These are phyloP conservation scores for Myripristis jacobus DNA, from an alignment of 2,797 vertebrate genomes.

Conservation along the genomic window DNA sequence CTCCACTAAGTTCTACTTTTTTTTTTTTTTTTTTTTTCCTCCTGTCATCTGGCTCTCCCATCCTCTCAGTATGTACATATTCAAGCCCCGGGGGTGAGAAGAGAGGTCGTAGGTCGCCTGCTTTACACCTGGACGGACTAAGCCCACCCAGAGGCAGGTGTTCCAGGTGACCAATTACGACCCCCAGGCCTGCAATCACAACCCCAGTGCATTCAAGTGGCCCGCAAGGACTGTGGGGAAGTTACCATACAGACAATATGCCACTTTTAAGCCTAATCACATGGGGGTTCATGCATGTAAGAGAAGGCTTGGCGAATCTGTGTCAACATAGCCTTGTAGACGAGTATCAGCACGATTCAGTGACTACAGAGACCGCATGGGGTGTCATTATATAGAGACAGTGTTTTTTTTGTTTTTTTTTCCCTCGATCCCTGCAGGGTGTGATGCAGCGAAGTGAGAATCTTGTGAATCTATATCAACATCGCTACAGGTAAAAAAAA, in stretches of 20 bases:
- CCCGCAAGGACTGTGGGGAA: neutral
- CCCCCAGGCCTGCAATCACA: slow-evolving; percentile 30
- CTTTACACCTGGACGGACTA: slow-evolving; percentile 53
- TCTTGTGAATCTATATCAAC: slow-evolving; percentile 38
- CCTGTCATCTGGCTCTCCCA: neutral
- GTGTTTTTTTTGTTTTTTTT: slow-evolving; percentile 35
- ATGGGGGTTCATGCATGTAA: slow-evolving; percentile 1
- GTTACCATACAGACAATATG: slow-evolving; percentile 23
- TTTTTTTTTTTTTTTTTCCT: no score
- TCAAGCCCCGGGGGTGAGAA: slow-evolving; percentile 28
- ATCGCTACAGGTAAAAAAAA: slow-evolving; percentile 61
- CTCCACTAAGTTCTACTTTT: slow-evolving; percentile 8
- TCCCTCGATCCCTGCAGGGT: slow-evolving; percentile 6
- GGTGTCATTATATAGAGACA: slow-evolving; percentile 38
- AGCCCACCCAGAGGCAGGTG: slow-evolving; percentile 55
- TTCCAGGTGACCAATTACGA: slow-evolving; percentile 44
- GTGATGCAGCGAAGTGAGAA: slow-evolving; percentile 41
- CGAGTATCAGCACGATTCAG: neutral
- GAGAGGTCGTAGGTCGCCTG: slow-evolving; percentile 39
- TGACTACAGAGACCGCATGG: slow-evolving; percentile 23
- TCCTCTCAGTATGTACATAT: neutral
- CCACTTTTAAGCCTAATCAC: slow-evolving; percentile 12
- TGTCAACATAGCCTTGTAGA: neutral
- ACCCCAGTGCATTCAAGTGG: slow-evolving; percentile 20
- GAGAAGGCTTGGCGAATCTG: slow-evolving; percentile 3